A percentile compares a stretch with the other conserved stretches of the same genome.
These are phyloP conservation scores for Cerceris ruficornis DNA, from an alignment of 2,888 invertebrate genomes.

Conservation along the genomic window DNA sequence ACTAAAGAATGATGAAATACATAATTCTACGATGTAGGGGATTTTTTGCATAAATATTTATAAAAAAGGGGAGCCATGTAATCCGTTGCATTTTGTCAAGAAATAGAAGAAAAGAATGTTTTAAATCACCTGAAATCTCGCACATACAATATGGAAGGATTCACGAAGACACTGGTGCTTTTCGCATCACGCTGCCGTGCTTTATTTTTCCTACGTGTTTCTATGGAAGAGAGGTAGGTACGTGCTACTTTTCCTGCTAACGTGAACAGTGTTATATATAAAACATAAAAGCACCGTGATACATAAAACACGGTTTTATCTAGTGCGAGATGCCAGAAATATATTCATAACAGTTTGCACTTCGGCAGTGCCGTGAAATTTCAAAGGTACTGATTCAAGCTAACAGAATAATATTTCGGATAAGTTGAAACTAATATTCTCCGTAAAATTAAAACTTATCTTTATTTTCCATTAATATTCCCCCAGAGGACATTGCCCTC, in stretches of 20 bases:
- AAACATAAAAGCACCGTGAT: not conserved
- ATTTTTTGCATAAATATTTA: not conserved
- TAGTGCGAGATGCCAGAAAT: constrained; percentile 2
- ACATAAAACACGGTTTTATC: constrained; percentile 8
- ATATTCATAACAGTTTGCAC: not conserved
- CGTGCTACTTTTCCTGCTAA: constrained; percentile 1
- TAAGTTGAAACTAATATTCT: too few relatives aligned
- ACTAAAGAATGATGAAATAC: not conserved
- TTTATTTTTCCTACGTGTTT: constrained; percentile 36
- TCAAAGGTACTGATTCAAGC: not conserved
- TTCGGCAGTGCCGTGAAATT: not conserved
- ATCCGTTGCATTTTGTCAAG: not conserved
- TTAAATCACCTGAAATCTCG: constrained; percentile 1
- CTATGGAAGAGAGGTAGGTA: not conserved
- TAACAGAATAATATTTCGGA: too few relatives aligned
- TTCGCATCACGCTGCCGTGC: constrained; percentile 1
- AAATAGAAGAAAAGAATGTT: not conserved
- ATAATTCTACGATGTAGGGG: not conserved
- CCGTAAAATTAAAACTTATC: too few relatives aligned
- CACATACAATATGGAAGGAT: constrained; percentile 21
- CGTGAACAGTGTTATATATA: not conserved
- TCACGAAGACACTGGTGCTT: constrained; percentile 4
- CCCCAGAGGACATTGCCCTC: too few relatives aligned
- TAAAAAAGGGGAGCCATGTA: not conserved
- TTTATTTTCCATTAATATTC: too few relatives aligned